These are phyloP conservation scores for Strigamia crassipes DNA, from an alignment of 2,888 invertebrate species.

Conservation along the genomic window DNA sequence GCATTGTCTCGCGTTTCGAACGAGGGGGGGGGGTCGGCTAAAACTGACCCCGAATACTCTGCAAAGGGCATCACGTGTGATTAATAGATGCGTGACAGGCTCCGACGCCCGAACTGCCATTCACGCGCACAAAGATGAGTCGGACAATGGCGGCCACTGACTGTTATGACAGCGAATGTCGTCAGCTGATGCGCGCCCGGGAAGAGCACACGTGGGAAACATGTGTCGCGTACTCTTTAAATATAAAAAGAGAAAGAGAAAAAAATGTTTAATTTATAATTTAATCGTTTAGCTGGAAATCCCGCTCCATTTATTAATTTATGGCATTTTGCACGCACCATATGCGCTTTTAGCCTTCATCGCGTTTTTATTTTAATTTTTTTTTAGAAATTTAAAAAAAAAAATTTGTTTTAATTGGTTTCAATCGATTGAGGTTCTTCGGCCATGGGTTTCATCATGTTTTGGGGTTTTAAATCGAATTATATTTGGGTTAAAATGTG, in stretches of 20 bases:
- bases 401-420: not conserved
- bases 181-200: conserved; percentile 1
- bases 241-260: not conserved
- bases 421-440: not conserved
- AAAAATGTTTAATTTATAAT: conserved; percentile 36
- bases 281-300: not conserved
- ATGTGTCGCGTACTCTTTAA: not conserved
- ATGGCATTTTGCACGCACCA: not conserved
- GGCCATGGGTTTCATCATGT: not conserved
- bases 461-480: not conserved
- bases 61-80: conserved; percentile 25
- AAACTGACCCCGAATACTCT: not conserved
- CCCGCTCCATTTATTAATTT: conserved; percentile 2
- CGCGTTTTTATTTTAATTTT: not conserved
- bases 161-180: conserved; percentile 20
- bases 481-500: not conserved
- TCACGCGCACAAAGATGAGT: not conserved
- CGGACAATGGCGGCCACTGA: conserved; percentile 13
- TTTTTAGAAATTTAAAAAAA: not conserved
- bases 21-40: not conserved
- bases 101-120: not conserved
- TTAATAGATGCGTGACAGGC: conserved; percentile 27
- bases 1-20: not conserved
- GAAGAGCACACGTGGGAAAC: conserved; percentile 15
- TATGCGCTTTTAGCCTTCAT: not conserved